Evolutionary conservation across 2,888 invertebrate genomes (phyloP).

Genomic region (Eupeodes latifasciatus): DNA sequence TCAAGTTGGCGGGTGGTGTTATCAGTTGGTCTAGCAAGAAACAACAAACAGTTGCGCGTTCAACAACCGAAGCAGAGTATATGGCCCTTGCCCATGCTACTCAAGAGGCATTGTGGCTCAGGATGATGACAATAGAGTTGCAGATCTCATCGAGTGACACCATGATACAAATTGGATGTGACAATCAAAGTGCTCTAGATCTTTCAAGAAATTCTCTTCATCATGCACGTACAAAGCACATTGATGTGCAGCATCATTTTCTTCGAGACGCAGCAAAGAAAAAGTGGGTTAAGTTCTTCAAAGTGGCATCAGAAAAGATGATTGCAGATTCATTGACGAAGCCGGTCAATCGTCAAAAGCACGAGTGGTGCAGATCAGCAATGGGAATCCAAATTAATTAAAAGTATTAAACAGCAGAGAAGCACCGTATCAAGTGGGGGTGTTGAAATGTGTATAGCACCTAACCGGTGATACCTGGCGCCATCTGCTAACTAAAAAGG

Average conservation of each 20-base stretch:
- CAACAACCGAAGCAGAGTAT: no score
- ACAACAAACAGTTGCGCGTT: no score
- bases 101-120: conserved; percentile 34
- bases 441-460: not conserved
- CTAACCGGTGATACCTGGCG: not conserved
- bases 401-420: not conserved
- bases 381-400: not conserved
- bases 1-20: no score
- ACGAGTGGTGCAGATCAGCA: not conserved
- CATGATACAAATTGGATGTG: conserved; percentile 30
- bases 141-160: conserved; percentile 27
- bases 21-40: no score
- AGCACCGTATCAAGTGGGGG: not conserved
- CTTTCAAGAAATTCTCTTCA: conserved; percentile 41
- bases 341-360: not conserved
- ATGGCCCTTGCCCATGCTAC: no score
- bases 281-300: conserved; percentile 28
- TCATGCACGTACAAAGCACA: conserved; percentile 30
- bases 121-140: conserved; percentile 16
- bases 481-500: no score
- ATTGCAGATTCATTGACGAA: conserved; percentile 12
- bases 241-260: conserved; percentile 35
- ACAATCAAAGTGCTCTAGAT: conserved; percentile 44
- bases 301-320: no score
- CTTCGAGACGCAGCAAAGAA: not conserved